Conservation (phyloP, 2,888 invertebrate species). For the Aporophyla nigra region DNA sequence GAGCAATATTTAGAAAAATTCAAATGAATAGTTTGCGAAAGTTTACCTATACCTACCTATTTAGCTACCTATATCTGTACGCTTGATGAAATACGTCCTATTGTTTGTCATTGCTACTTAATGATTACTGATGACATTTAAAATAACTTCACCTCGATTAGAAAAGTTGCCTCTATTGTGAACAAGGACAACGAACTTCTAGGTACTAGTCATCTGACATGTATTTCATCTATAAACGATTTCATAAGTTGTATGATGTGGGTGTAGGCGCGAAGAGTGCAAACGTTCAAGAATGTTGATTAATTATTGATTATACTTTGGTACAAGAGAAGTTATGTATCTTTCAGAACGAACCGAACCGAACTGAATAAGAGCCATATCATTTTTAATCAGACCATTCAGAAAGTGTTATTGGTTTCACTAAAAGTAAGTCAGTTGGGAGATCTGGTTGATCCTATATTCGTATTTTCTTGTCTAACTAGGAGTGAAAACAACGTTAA, state of each 20-base stretch:
- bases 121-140: neutral
- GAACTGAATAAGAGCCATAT: neutral
- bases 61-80: neutral
- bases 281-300: neutral
- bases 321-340: neutral
- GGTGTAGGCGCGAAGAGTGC: neutral
- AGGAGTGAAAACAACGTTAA: neutral
- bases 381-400: neutral
- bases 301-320: neutral
- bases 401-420: neutral
- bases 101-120: neutral
- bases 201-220: neutral
- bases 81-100: neutral
- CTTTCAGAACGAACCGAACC: neutral
- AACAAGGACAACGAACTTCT: slow-evolving; percentile 7
- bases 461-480: neutral
- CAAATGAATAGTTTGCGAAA: neutral
- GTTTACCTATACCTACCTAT: neutral
- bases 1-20: slow-evolving; percentile 17
- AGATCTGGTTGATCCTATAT: neutral
- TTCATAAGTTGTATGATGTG: neutral
- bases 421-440: neutral
- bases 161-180: slow-evolving; percentile 10
- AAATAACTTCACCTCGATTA: neutral
- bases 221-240: neutral